Evolutionary conservation across 2,797 vertebrate genomes (phyloP), one percentile per base, ranked within the genome.

Genomic region (Borostomias antarcticus): DNA sequence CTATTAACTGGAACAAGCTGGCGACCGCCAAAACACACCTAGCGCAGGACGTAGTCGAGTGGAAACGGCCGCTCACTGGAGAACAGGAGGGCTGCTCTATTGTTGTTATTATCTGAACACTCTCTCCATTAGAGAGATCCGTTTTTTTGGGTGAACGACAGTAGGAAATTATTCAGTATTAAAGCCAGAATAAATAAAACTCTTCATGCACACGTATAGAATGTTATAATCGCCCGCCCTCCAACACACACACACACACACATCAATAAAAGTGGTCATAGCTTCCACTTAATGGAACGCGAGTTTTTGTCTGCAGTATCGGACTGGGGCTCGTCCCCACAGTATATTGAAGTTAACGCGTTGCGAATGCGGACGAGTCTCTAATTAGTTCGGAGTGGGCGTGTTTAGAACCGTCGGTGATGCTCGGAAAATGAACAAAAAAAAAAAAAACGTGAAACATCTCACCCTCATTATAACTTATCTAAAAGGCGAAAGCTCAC

Each of bases 1-100:
- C 89, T 92, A 91, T 93, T 90, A 95, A 95, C 89, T 88, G 88
- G 91, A 94, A 93, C 92, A 94, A 90, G 90, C 91, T 92, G 90
- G 83, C 76, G 88, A 86, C 88, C 76, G 78, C 79, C 89, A 84
- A 89, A 91, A 93, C 68, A 75, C 89, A 95, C 91, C 90, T 94
- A 88, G n/a, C n/a, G n/a, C n/a, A n/a, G 58, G 77, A 87, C 85
- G 79, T 79, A 88, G 82, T 88, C 81, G 82, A 89, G 82, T 89
- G 86, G 88, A 93, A 94, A 87, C n/a, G n/a, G n/a, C n/a, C n/a
- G 80, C 75, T 86, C 81, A 86, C 69, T 82, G 82, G 78, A 84
- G 70, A 32, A 79, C 74, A 76, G 79, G 70, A 81, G 57, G 35
- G 29, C 10, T 33, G 56, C 51, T 56, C 21, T 25, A 51, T 67